Evolutionary conservation across 1,140 invertebrate species (phyloP).

Genomic region (Brachionus manjavacas): DNA sequence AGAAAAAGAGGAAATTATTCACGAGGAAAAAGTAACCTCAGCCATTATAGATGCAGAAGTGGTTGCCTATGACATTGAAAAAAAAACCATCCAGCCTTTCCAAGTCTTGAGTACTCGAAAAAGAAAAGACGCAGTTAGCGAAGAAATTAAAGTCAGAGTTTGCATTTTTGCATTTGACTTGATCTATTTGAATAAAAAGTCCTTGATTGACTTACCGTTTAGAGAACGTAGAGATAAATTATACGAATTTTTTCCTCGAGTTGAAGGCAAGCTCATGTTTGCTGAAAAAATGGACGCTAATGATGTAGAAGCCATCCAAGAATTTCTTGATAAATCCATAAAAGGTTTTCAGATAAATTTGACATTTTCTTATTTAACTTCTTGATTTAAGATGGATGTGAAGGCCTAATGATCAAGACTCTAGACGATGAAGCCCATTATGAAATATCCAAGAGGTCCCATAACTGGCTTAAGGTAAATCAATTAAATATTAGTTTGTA

Average conservation of each 20-base stretch:
- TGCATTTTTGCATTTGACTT: slow-evolving; percentile 97
- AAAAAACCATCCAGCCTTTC: slow-evolving; percentile 88
- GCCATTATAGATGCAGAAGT: slow-evolving; percentile 94
- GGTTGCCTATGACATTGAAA: slow-evolving; percentile 87
- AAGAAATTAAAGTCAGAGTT: slow-evolving; percentile 60
- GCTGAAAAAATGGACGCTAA: slow-evolving; percentile 71
- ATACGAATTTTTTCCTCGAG: slow-evolving; percentile 65
- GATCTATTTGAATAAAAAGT: slow-evolving; percentile 82
- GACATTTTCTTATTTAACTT: neutral
- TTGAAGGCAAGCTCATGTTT: slow-evolving; percentile 79
- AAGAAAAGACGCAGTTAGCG: slow-evolving; percentile 64
- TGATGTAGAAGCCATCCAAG: slow-evolving; percentile 84
- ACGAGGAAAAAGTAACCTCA: slow-evolving; percentile 61
- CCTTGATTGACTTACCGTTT: slow-evolving; percentile 76
- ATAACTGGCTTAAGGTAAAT: slow-evolving; percentile 81
- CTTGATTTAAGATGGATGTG: slow-evolving; percentile 67
- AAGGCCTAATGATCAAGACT: slow-evolving; percentile 98
- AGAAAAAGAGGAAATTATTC: slow-evolving; percentile 56
- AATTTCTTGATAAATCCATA: slow-evolving; percentile 90
- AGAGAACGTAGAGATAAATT: slow-evolving; percentile 70
- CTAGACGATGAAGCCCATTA: slow-evolving; percentile 86
- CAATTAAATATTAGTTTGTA: neutral
- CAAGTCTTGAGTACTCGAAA: slow-evolving; percentile 93
- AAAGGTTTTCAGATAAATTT: slow-evolving; percentile 49
- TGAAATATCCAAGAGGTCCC: slow-evolving; percentile 92